phyloP scores from a whole-genome alignment of 1,140 invertebrate species.

The Bombyx mandarina region DNA sequence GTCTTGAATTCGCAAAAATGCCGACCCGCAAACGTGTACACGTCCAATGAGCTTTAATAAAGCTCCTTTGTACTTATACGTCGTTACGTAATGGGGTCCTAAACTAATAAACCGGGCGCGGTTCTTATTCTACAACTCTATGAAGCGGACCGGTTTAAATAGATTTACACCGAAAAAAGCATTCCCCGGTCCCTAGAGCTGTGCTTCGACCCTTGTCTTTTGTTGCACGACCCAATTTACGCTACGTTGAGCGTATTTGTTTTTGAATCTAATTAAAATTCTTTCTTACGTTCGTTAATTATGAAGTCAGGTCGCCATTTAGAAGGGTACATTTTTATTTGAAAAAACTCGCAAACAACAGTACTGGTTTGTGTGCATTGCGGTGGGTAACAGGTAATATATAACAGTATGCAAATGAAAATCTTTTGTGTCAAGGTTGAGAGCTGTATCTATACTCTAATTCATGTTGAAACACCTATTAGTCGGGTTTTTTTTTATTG shows the following conservation, averaged over 20 bases:
- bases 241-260: conserved; percentile 19
- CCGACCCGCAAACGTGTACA: conserved; percentile 6
- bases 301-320: conserved; percentile 13
- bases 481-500: too few relatives aligned
- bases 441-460: too few relatives aligned
- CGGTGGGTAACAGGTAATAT: too few relatives aligned
- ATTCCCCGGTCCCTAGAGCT: conserved; percentile 13
- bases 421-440: too few relatives aligned
- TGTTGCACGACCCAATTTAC: conserved; percentile 25
- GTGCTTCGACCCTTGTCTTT: conserved; percentile 25
- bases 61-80: conserved; percentile 42
- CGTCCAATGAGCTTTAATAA: conserved; percentile 35
- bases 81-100: conserved; percentile 53
- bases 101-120: conserved; percentile 52
- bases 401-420: too few relatives aligned
- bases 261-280: conserved; percentile 29
- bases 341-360: too few relatives aligned
- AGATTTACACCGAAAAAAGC: conserved; percentile 42
- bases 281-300: conserved; percentile 19
- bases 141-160: conserved; percentile 39
- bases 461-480: too few relatives aligned
- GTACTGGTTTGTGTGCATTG: too few relatives aligned
- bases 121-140: conserved; percentile 27
- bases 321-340: conserved; percentile 8
- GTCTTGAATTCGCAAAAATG: conserved; percentile 1